Evolutionary conservation across 2,888 invertebrate genomes (phyloP).

Genomic region (Chironomus riparius): DNA sequence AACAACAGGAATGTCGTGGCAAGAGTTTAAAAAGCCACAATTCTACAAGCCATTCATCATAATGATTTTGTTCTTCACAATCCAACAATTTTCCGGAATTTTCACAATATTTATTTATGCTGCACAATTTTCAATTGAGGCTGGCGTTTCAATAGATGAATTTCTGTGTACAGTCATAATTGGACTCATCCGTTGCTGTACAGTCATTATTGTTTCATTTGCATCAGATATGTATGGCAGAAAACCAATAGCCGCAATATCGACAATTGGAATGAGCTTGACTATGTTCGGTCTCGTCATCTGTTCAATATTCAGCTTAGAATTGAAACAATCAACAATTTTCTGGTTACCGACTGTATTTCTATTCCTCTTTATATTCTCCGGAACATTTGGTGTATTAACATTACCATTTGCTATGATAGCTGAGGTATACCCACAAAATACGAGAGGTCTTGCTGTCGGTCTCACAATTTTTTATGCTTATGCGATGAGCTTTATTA

Average conservation of each 20-base stretch:
- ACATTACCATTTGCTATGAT: conserved; percentile 68
- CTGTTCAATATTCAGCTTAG: background rate
- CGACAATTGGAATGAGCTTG: conserved; percentile 51
- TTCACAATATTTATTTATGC: conserved; percentile 65
- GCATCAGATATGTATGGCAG: conserved; percentile 54
- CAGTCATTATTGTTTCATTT: conserved; percentile 54
- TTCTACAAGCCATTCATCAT: conserved; percentile 51
- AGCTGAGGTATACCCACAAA: conserved; percentile 60
- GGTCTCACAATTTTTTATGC: conserved; percentile 56
- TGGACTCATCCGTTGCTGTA: conserved; percentile 52
- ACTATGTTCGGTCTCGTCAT: conserved; percentile 46
- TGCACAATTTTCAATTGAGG: conserved; percentile 53
- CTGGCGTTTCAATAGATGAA: conserved; percentile 53
- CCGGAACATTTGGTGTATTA: conserved; percentile 52
- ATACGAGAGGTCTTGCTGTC: conserved; percentile 54
- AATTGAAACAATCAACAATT: background rate
- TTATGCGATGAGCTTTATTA: conserved; percentile 54
- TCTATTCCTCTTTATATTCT: conserved; percentile 49
- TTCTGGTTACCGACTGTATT: conserved; percentile 46
- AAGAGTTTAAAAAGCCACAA: conserved; percentile 42
- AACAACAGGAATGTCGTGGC: background rate
- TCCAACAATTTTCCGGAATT: conserved; percentile 61
- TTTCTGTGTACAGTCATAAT: conserved; percentile 57
- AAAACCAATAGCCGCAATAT: conserved; percentile 53
- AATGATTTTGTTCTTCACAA: conserved; percentile 55